Evolutionary conservation across 2,113 vertebrate genomes (phyloP).

Genomic region (Picathartes gymnocephalus): DNA sequence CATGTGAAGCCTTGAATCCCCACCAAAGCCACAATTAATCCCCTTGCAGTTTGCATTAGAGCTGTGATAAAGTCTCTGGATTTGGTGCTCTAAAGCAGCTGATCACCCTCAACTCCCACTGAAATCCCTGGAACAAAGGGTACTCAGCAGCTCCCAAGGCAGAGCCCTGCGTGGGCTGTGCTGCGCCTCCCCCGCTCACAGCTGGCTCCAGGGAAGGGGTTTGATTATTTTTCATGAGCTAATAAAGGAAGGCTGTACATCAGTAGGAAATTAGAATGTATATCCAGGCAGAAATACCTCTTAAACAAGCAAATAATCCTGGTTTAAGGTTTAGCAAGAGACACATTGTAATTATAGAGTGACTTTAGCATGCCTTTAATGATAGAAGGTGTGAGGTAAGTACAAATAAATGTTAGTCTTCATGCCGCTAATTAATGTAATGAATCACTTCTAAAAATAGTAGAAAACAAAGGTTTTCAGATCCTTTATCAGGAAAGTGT

Average conservation of each 20-base stretch:
- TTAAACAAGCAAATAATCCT: conserved; percentile 53
- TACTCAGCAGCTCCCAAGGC: background rate
- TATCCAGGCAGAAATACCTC: conserved; percentile 22
- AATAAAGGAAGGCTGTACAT: conserved; percentile 46
- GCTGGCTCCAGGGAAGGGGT: background rate
- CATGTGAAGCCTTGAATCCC: conserved; percentile 1
- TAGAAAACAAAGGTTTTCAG: conserved; percentile 37
- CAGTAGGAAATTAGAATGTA: conserved; percentile 49
- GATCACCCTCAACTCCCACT: background rate
- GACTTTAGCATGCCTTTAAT: conserved; percentile 45
- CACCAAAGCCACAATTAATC: background rate
- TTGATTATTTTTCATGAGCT: background rate
- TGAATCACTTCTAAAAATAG: conserved; percentile 63
- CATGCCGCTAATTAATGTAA: conserved; percentile 59
- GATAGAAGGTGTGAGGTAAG: conserved; percentile 44
- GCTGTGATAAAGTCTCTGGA: background rate
- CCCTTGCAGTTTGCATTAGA: background rate
- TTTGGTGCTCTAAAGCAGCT: background rate
- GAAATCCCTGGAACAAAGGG: background rate
- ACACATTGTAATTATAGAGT: conserved; percentile 50
- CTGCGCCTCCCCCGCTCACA: background rate
- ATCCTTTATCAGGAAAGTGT: background rate
- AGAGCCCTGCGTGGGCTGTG: background rate
- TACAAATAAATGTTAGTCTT: conserved; percentile 61
- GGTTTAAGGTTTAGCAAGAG: conserved; percentile 50